These are phyloP conservation scores for Pogonophryne albipinna DNA, from an alignment of 2,797 vertebrate genomes.

Conservation along the genomic window DNA sequence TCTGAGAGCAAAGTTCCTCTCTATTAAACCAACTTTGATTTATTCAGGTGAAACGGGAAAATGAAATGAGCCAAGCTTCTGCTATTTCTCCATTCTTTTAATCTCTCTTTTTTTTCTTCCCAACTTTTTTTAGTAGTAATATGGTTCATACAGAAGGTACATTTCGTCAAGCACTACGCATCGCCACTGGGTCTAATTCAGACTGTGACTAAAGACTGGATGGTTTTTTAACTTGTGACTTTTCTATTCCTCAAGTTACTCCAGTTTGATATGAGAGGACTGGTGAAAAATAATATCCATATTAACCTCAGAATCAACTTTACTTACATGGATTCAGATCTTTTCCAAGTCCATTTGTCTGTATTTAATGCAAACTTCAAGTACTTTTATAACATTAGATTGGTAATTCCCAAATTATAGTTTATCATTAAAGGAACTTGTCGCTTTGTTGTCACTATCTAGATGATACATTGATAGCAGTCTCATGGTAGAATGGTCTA, in stretches of 20 bases:
- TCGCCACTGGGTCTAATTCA: slow-evolving; percentile 11
- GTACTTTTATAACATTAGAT: background rate
- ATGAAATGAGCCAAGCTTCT: slow-evolving; percentile 50
- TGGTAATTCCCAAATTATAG: background rate
- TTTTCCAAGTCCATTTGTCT: background rate
- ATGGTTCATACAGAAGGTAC: slow-evolving; percentile 12
- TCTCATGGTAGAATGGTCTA: background rate
- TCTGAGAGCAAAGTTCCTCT: slow-evolving; percentile 61
- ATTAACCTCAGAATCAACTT: background rate
- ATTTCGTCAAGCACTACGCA: slow-evolving; percentile 9
- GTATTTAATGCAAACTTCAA: background rate
- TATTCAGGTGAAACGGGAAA: slow-evolving; percentile 57
- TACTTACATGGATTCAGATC: background rate
- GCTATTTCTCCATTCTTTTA: slow-evolving; percentile 41
- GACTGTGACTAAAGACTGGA: slow-evolving; percentile 7
- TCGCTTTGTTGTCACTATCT: background rate
- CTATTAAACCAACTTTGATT: slow-evolving; percentile 67
- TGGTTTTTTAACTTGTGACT: background rate
- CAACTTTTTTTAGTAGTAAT: slow-evolving; percentile 22
- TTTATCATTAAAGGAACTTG: background rate
- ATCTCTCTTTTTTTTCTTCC: slow-evolving; percentile 22
- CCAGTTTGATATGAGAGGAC: background rate
- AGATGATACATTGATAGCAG: background rate
- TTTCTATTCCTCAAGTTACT: background rate
- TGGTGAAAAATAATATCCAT: background rate